A percentile compares a stretch with the other conserved stretches of the same genome.
phyloP scores from a whole-genome alignment of 1,140 invertebrate genomes.

The Leptonema lineaticorne region DNA sequence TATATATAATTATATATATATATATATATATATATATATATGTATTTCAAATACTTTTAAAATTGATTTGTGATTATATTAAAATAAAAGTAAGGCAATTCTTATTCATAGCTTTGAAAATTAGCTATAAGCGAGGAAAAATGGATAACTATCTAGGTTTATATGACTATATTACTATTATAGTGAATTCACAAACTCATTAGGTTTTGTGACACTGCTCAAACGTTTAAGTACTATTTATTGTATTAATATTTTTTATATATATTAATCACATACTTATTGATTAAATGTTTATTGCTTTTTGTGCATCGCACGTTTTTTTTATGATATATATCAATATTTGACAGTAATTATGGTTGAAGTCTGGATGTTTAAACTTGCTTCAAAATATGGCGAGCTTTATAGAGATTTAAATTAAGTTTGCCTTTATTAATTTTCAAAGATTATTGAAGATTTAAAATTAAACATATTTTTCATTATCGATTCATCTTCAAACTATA shows the following conservation, averaged over 20 bases:
- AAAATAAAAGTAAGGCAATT: conserved; percentile 11
- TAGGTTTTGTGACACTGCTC: conserved; percentile 29
- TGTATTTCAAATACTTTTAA: conserved; percentile 5
- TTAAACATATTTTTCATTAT: too few relatives aligned
- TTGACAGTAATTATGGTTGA: too few relatives aligned
- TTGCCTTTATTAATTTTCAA: too few relatives aligned
- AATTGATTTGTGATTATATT: conserved; percentile 20
- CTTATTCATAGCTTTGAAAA: conserved; percentile 24
- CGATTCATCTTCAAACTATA: too few relatives aligned
- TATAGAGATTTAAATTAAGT: too few relatives aligned
- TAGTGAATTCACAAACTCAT: conserved; percentile 2
- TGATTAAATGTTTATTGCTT: background rate
- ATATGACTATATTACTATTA: conserved; percentile 14
- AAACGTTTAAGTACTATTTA: conserved; percentile 5
- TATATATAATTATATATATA: conserved; percentile 4
- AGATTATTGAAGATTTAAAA: too few relatives aligned
- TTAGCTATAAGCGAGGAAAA: conserved; percentile 24
- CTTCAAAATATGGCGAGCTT: too few relatives aligned
- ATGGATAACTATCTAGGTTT: conserved; percentile 25
- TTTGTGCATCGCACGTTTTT: background rate
- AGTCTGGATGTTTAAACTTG: too few relatives aligned
- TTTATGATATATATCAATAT: background rate
- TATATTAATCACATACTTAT: background rate
- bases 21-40: conserved; percentile 1
- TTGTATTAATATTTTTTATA: background rate